phyloP scores from a whole-genome alignment of 2,888 invertebrate species.

The Opisthograptis luteolata region DNA sequence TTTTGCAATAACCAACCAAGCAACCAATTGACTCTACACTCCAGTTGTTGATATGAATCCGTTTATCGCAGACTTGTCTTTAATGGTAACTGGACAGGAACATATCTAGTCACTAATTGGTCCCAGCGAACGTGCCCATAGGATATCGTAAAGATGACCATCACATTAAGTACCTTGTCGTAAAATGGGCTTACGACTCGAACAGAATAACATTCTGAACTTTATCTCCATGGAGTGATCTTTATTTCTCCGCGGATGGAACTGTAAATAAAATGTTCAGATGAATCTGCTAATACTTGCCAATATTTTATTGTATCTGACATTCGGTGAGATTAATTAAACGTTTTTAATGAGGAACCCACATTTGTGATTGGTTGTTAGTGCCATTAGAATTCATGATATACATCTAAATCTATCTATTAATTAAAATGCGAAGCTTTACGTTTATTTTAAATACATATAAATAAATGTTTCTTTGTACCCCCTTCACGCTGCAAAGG shows the following conservation, averaged over 20 bases:
- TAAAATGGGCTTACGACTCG: slow-evolving; percentile 23
- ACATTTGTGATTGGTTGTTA: background rate
- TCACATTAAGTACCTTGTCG: slow-evolving; percentile 28
- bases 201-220: slow-evolving; percentile 17
- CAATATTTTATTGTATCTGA: slow-evolving; percentile 9
- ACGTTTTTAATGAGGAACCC: background rate
- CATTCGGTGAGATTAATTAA: background rate
- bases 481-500: too few relatives aligned
- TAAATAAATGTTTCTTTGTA: too few relatives aligned
- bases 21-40: background rate
- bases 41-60: slow-evolving; percentile 16
- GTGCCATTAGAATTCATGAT: background rate
- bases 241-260: slow-evolving; percentile 19
- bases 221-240: slow-evolving; percentile 17
- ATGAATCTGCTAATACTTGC: slow-evolving; percentile 16
- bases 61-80: slow-evolving; percentile 10
- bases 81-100: slow-evolving; percentile 14
- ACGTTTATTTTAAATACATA: too few relatives aligned
- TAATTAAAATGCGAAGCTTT: too few relatives aligned
- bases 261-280: slow-evolving; percentile 20
- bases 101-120: slow-evolving; percentile 20
- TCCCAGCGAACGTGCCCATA: slow-evolving; percentile 22
- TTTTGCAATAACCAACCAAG: background rate
- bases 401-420: too few relatives aligned
- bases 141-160: slow-evolving; percentile 36